phyloP scores from a whole-genome alignment of 2,888 invertebrate genomes.

The Himalopsyche anomala region DNA sequence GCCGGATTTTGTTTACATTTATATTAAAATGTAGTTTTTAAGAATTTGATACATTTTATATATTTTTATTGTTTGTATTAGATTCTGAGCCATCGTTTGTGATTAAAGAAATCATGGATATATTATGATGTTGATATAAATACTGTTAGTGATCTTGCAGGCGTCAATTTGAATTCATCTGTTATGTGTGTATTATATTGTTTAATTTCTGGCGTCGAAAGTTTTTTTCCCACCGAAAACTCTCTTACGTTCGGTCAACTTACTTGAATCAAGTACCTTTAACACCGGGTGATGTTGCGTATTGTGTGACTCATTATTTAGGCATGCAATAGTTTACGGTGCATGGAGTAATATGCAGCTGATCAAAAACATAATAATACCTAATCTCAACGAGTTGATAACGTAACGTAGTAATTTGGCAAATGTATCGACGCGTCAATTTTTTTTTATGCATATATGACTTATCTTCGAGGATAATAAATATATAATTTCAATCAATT shows the following conservation, averaged over 20 bases:
- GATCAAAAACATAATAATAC: not conserved
- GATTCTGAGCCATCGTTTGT: slow-evolving; percentile 31
- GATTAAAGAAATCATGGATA: slow-evolving; percentile 9
- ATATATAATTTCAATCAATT: too few species aligned
- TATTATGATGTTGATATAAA: slow-evolving; percentile 36
- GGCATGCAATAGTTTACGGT: not conserved
- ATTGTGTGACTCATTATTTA: not conserved
- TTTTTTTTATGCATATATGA: not conserved
- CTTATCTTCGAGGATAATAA: too few species aligned
- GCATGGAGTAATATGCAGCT: not conserved
- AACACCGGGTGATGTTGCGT: not conserved
- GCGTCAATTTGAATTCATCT: slow-evolving; percentile 13
- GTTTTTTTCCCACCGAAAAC: not conserved
- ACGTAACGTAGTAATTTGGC: not conserved
- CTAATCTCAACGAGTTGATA: not conserved
- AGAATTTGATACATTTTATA: slow-evolving; percentile 63
- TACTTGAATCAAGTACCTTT: not conserved
- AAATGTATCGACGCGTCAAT: not conserved
- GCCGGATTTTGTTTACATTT: slow-evolving; percentile 51
- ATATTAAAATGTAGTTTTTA: slow-evolving; percentile 49
- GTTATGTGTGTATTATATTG: slow-evolving; percentile 8
- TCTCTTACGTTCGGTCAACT: not conserved
- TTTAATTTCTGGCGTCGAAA: not conserved
- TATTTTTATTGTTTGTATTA: slow-evolving; percentile 34
- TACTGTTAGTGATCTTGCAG: slow-evolving; percentile 44